Base-by-base conservation (phyloP, 2,113 vertebrate genomes). In the Puntigrus tetrazona region DNA sequence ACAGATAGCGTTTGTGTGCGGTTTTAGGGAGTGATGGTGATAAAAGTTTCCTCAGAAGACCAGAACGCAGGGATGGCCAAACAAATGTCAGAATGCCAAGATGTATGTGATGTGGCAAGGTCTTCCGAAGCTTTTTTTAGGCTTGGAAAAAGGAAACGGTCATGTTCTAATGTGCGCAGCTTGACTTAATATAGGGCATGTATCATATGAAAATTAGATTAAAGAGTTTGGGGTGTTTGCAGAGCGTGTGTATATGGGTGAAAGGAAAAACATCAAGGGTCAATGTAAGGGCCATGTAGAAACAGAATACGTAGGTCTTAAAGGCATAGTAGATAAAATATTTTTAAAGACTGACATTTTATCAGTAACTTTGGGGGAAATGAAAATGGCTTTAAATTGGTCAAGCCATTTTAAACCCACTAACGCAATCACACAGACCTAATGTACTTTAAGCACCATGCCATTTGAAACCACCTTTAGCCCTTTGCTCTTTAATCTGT, bases 171-270 rank as follows among this genome's bases (percentile, higher is more conserved):
- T 78, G 59, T 70, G 29, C 29, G 16, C 38, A 67, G 41, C 73
- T 79, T 82, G 78, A 67, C 67, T 83, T 75, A 34, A 85, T 87
- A 76, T 47, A 79, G 29, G 25, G 5, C 20, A 29, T 76, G 67
- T 27, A 70, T 84, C 38, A 10, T 72, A 72, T 73, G 78, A 47
- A 72, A 78, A 55, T 84, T 75, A 34, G 52, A 81, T 86, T 84
- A 72, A 41, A 77, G 80, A 31, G 16, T 84, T 52, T n/a, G 57
- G 45, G 38, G 61, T 76, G 81, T 74, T 52, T n/a, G 43, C 59
- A 18, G 78, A 50, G 43, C 78, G 69, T 65, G 72, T 67, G 36
- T 65, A 67, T 67, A 38, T 36, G 82, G 16, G 67, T 29, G 27
- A 20, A 27, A 52, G 50, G 7, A 4, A 55, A 69, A 63, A 69